Base-by-base conservation (phyloP, 1,140 invertebrate genomes). In the Heliconius melpomene region DNA sequence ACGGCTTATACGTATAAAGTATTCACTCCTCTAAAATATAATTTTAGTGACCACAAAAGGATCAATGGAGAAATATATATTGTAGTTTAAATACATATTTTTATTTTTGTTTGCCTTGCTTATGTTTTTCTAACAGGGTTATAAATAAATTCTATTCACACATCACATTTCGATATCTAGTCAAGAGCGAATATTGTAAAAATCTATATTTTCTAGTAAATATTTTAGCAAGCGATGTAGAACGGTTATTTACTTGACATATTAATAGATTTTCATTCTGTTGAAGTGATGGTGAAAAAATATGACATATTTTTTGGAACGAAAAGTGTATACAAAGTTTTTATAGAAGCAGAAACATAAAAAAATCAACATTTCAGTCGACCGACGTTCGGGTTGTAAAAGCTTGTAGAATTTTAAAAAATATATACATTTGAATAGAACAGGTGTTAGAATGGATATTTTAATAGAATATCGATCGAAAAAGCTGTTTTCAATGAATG, bases 171-270 rank as follows among this genome's bases (percentile, higher is more conserved):
- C n/a, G 3, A 60, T 60, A 60, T 60, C 9, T 23, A 60, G 3
- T 23, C n/a, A 23, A n/a, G 9, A 60, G 57, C n/a, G 57, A 60
- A 60, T 60, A 60, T 60, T 66, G 26, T 66, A 23, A 66, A 26
- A 66, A 66, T 46, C 40, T 26, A 26, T 66, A 29, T 23, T 26
- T 29, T 66, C 23, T 5, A 66, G 60, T 66, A 29, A 66, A 66
- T 5, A 46, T 13, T 66, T 66, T 66, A 29, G 60, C 60, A 29
- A 29, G 23, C 60, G 60, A 29, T 11, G 9, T 52, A 75, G 20
- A 75, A 72, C 75, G 74, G 73, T 66, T 79, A 71, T 75, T 79
- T 79, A 46, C 54, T 26, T 79, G 60, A 52, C 54, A 13, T 79
- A 40, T 60, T 79, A 66, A 29, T 66, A 11, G 60, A 29, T 66